phyloP scores from a whole-genome alignment of 2,113 vertebrate genomes.

The Vombatus ursinus region DNA sequence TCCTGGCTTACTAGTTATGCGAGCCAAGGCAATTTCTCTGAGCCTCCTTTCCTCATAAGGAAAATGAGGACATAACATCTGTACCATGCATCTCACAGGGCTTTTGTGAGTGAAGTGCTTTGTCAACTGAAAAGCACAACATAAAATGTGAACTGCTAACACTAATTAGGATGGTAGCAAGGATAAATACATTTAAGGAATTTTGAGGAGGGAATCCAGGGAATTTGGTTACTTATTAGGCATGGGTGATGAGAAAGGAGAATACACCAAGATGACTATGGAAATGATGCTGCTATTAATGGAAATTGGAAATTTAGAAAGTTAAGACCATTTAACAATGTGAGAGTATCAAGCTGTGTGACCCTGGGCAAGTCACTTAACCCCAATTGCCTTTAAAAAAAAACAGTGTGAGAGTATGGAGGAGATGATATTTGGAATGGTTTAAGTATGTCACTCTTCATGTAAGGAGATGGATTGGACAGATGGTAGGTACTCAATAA shows the following conservation, averaged over 20 bases:
- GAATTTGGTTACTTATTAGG: neutral
- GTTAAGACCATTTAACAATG: neutral
- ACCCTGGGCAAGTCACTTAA: no score
- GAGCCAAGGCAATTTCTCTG: neutral
- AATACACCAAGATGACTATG: neutral
- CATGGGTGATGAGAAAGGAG: neutral
- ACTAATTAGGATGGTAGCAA: neutral
- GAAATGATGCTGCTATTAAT: neutral
- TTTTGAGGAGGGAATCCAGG: neutral
- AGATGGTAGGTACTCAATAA: neutral
- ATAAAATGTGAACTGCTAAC: neutral
- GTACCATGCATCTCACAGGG: neutral
- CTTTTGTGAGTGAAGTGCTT: neutral
- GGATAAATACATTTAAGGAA: neutral
- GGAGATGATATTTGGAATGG: neutral
- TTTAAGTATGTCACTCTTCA: neutral
- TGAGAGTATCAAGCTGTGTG: neutral
- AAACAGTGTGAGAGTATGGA: neutral
- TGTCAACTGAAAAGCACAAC: neutral
- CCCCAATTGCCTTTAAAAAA: no score
- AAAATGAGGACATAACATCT: neutral
- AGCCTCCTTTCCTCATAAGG: neutral
- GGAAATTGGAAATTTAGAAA: neutral
- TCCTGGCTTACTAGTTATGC: neutral
- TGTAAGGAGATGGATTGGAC: neutral